Evolutionary conservation across 2,797 vertebrate genomes (phyloP).

Genomic region (Paedocypris micromegethes): DNA sequence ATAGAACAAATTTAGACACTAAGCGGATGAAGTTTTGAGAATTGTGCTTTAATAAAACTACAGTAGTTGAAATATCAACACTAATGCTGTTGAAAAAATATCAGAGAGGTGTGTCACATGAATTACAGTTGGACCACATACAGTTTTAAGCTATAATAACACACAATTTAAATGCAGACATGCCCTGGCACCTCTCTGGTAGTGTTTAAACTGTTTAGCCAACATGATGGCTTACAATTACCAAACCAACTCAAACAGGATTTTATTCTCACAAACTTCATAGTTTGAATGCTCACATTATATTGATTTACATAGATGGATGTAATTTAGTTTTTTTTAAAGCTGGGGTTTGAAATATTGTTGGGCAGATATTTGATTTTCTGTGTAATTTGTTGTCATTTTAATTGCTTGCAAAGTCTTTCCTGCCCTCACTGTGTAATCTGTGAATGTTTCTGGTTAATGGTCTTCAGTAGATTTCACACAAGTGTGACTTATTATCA

Average conservation of each 20-base stretch:
- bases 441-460: background rate
- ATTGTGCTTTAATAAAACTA: background rate
- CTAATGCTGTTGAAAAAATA: constrained; percentile 6
- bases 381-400: constrained; percentile 44
- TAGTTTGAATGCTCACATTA: constrained; percentile 69
- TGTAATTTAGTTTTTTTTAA: constrained; percentile 61
- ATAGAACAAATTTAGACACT: background rate
- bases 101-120: constrained; percentile 2
- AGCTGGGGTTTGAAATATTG: constrained; percentile 54
- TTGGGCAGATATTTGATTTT: constrained; percentile 38
- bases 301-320: constrained; percentile 64
- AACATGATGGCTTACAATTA: constrained; percentile 28
- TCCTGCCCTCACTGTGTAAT: constrained; percentile 49
- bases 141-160: background rate
- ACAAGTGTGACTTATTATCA: too few species aligned
- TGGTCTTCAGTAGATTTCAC: too few species aligned
- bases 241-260: constrained; percentile 64
- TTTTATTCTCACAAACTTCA: constrained; percentile 68
- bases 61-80: background rate
- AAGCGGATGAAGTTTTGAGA: background rate
- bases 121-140: background rate
- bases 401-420: constrained; percentile 54
- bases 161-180: constrained; percentile 3
- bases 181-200: constrained; percentile 12
- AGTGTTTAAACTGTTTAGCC: constrained; percentile 23